Percentiles rank a stretch among this genome's conserved stretches.
phyloP scores from a whole-genome alignment of 2,113 vertebrate species.

The Blennius ocellaris region DNA sequence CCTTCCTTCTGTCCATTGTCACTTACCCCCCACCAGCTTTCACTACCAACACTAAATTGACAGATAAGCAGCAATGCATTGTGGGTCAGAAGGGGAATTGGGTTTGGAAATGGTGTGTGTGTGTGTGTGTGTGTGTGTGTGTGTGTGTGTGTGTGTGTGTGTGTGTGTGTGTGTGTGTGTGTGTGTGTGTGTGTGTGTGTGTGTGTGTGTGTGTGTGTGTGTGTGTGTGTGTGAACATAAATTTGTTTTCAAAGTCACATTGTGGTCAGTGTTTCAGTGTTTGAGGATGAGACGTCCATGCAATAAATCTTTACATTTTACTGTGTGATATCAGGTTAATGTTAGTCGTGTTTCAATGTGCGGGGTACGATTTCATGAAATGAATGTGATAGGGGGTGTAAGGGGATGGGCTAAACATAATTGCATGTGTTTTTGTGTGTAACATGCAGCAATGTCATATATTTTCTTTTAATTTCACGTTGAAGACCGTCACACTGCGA shows the following conservation, averaged over 20 bases:
- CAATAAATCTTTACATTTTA: slow-evolving; percentile 13
- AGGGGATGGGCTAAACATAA: too few relatives aligned
- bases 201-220: slow-evolving; percentile 1
- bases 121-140: too few relatives aligned
- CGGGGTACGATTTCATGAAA: slow-evolving; percentile 3
- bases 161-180: slow-evolving; percentile 4
- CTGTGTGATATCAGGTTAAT: neutral
- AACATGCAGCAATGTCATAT: slow-evolving; percentile 62
- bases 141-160: slow-evolving; percentile 21
- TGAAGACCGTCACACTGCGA: slow-evolving; percentile 70
- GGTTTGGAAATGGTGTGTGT: slow-evolving; percentile 24
- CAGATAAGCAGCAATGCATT: slow-evolving; percentile 58
- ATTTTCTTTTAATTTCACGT: slow-evolving; percentile 89
- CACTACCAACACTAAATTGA: slow-evolving; percentile 30
- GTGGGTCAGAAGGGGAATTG: slow-evolving; percentile 39
- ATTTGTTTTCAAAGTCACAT: slow-evolving; percentile 24
- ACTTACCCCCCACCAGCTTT: slow-evolving; percentile 7
- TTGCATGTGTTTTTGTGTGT: neutral
- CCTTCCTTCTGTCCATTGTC: neutral
- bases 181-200: neutral
- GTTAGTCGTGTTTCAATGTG: slow-evolving; percentile 15
- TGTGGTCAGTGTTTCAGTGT: neutral
- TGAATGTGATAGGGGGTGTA: slow-evolving; percentile 2
- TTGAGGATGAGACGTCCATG: neutral
- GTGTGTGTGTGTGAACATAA: slow-evolving; percentile 12